These are phyloP conservation scores for Lutraria lutraria DNA, from an alignment of 2,888 invertebrate genomes.

Conservation along the genomic window DNA sequence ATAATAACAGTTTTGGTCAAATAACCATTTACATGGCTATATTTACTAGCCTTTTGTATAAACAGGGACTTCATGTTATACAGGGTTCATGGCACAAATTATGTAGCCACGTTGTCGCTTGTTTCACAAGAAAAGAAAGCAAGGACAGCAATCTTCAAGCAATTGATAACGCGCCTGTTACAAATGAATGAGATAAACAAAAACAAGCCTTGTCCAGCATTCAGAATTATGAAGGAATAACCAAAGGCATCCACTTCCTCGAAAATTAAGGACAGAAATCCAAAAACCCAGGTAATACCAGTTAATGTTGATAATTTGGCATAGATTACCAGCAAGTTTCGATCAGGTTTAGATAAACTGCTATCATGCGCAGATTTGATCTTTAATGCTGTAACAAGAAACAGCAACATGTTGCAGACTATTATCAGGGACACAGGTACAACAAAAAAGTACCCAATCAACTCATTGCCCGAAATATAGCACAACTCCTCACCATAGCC, in stretches of 20 bases:
- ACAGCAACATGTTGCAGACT: slow-evolving; percentile 41
- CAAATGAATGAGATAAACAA: slow-evolving; percentile 64
- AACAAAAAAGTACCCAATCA: slow-evolving; percentile 58
- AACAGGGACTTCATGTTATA: not conserved
- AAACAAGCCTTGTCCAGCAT: slow-evolving; percentile 58
- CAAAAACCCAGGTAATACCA: slow-evolving; percentile 62
- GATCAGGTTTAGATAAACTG: slow-evolving; percentile 25
- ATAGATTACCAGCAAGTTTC: slow-evolving; percentile 58
- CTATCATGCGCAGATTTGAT: slow-evolving; percentile 40
- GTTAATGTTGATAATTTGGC: slow-evolving; percentile 60
- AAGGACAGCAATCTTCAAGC: not conserved
- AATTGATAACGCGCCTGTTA: slow-evolving; percentile 48
- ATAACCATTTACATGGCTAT: no score
- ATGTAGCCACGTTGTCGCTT: not conserved
- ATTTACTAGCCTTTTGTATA: no score
- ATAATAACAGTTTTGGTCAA: no score
- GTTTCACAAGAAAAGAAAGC: not conserved
- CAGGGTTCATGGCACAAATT: not conserved
- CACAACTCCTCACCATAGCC: slow-evolving; percentile 60
- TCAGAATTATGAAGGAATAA: slow-evolving; percentile 61
- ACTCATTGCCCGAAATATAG: slow-evolving; percentile 47
- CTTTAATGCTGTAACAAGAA: slow-evolving; percentile 47
- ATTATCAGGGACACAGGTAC: slow-evolving; percentile 48
- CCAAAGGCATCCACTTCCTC: slow-evolving; percentile 39
- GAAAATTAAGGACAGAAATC: slow-evolving; percentile 46